Conservation (phyloP, 2,888 invertebrate genomes). For the Scrobipalpa atriplicella region DNA sequence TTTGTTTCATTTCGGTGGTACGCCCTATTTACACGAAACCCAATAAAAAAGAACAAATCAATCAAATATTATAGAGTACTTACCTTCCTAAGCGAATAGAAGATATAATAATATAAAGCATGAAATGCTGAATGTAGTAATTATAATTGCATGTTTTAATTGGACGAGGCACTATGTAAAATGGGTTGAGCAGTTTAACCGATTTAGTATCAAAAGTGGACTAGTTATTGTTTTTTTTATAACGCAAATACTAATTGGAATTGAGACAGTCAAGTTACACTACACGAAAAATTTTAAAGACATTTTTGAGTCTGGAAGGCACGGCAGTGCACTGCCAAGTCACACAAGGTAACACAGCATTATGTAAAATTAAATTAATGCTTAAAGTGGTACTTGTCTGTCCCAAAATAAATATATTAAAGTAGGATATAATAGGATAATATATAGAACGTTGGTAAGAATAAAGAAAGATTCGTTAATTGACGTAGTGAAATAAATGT, state of each 20-base stretch:
- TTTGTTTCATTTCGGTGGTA: conserved; percentile 42
- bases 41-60: background rate
- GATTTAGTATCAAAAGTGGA: background rate
- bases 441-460: too few species aligned
- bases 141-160: background rate
- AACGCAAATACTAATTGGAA: background rate
- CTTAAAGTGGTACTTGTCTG: background rate
- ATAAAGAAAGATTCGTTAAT: too few species aligned
- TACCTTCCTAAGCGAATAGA: background rate
- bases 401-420: background rate
- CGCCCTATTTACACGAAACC: conserved; percentile 31
- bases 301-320: background rate
- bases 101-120: too few species aligned
- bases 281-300: background rate
- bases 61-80: background rate
- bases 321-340: conserved; percentile 1
- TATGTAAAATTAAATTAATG: background rate
- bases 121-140: background rate
- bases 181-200: background rate
- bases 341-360: background rate
- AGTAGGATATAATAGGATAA: background rate
- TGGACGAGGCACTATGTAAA: background rate
- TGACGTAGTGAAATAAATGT: too few species aligned
- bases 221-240: conserved; percentile 1
- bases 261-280: background rate